A percentile compares a stretch with the other conserved stretches of the same genome.
Conservation (phyloP, 2,888 invertebrate species). For the Sarcophaga rosellei region DNA sequence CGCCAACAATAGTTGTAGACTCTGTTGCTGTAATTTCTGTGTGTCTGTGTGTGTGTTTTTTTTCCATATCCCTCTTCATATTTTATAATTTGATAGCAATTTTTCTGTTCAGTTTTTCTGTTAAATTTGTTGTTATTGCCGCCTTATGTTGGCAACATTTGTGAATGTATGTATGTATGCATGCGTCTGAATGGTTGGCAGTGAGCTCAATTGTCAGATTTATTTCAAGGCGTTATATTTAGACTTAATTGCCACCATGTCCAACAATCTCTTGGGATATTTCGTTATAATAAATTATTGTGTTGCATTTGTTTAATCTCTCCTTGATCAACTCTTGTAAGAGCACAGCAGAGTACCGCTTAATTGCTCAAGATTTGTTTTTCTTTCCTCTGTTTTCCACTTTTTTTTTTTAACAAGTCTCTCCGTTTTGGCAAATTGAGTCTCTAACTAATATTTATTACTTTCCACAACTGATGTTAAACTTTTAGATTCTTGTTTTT, state of each 20-base stretch:
- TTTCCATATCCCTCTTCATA: neutral
- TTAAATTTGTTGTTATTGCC: constrained; percentile 17
- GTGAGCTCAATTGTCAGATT: constrained; percentile 65
- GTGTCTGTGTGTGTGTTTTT: neutral
- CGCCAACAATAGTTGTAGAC: neutral
- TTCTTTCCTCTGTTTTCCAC: neutral
- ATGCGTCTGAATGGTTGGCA: constrained; percentile 41
- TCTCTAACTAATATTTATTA: constrained; percentile 50
- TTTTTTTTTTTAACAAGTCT: neutral
- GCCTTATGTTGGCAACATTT: neutral
- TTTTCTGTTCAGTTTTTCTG: constrained; percentile 20
- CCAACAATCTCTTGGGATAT: constrained; percentile 55
- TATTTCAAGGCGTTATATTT: constrained; percentile 67
- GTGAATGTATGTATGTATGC: neutral
- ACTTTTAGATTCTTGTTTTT: constrained; percentile 34
- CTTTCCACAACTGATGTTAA: constrained; percentile 34
- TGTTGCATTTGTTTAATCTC: constrained; percentile 58
- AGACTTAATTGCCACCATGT: constrained; percentile 65
- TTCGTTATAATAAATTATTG: constrained; percentile 60
- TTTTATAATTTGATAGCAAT: constrained; percentile 63
- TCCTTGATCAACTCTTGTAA: constrained; percentile 53
- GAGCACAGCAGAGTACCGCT: constrained; percentile 2
- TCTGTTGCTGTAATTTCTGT: constrained; percentile 35
- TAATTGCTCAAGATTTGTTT: constrained; percentile 56
- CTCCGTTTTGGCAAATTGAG: constrained; percentile 50